phyloP scores from a whole-genome alignment of 2,797 vertebrate species.

The Spatula versicolor region DNA sequence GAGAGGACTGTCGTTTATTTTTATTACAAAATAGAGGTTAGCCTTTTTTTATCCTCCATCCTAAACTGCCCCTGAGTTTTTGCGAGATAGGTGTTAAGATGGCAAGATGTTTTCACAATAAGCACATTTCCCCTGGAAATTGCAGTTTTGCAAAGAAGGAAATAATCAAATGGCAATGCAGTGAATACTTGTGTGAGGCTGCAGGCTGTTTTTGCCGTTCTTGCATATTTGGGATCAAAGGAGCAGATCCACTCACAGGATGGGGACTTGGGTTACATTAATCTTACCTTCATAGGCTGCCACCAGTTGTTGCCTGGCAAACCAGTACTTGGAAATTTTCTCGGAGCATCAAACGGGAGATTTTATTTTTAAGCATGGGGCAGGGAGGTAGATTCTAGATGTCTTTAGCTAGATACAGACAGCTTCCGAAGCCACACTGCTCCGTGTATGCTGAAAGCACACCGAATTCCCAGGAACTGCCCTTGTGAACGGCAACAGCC shows the following conservation, averaged over 20 bases:
- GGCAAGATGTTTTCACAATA: background rate
- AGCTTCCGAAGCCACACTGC: background rate
- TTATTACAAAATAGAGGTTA: background rate
- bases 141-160: background rate
- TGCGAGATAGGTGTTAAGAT: background rate
- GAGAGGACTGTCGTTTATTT: background rate
- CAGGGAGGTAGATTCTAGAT: background rate
- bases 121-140: background rate
- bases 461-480: background rate
- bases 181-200: background rate
- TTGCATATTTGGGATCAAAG: background rate
- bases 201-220: background rate
- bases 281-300: background rate
- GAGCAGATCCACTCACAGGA: background rate
- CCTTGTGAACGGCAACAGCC: background rate
- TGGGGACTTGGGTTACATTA: background rate
- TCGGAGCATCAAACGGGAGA: background rate
- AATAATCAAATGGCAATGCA: background rate
- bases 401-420: fast-evolving
- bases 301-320: background rate
- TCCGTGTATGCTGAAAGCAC: background rate
- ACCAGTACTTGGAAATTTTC: background rate
- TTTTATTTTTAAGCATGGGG: background rate
- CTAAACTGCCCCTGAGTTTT: background rate
- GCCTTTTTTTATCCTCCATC: background rate